Conservation (phyloP, 2,113 vertebrate genomes). For the Apteryx owenii region DNA sequence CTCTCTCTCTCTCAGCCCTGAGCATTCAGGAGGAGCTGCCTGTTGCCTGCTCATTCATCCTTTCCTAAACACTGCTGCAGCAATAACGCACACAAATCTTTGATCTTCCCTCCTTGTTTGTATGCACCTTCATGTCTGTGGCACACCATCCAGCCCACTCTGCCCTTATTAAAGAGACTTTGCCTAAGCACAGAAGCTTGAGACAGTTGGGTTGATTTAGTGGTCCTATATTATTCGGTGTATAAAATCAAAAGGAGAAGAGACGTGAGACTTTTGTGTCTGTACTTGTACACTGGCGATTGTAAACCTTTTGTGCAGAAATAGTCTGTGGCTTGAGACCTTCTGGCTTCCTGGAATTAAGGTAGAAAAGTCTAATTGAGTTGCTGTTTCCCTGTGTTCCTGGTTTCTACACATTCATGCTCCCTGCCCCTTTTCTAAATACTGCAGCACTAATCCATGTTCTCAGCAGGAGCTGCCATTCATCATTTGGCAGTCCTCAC, state of each 20-base stretch:
- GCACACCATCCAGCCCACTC: background rate
- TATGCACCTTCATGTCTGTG: background rate
- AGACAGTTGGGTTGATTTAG: constrained; percentile 16
- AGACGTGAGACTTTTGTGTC: background rate
- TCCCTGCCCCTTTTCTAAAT: constrained; percentile 15
- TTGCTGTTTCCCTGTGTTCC: background rate
- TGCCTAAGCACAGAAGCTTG: background rate
- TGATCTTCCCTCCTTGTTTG: constrained; percentile 11
- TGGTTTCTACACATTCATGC: background rate
- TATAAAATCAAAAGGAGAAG: constrained; percentile 24
- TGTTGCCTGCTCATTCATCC: background rate
- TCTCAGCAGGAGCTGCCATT: constrained; percentile 55
- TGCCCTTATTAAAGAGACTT: constrained; percentile 17
- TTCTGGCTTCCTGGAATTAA: constrained; percentile 32
- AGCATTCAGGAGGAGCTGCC: constrained; percentile 5
- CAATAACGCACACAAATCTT: background rate
- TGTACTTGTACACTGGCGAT: background rate
- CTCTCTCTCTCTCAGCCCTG: background rate
- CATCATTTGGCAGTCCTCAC: constrained; percentile 2
- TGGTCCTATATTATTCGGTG: constrained; percentile 31
- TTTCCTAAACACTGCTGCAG: constrained; percentile 14
- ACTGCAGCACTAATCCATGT: constrained; percentile 35
- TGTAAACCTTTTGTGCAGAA: background rate
- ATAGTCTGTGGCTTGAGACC: constrained; percentile 1
- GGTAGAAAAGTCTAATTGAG: constrained; percentile 9